A percentile compares a stretch with the other conserved stretches of the same genome.
Conservation (phyloP, 2,113 vertebrate genomes). For the Passer domesticus region DNA sequence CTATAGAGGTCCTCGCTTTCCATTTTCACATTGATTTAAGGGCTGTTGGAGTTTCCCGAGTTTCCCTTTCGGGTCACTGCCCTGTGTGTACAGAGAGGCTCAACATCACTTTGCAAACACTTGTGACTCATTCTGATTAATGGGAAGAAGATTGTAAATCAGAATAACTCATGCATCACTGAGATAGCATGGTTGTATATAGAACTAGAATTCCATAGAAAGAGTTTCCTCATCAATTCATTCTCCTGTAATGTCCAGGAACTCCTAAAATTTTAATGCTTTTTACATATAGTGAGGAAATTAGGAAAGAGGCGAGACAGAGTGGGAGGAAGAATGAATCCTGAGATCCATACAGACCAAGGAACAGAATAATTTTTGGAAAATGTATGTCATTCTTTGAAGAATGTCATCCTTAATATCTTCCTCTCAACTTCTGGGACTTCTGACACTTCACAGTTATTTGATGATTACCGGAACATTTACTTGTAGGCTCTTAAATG, state of each 20-base stretch:
- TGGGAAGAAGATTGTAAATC: not conserved
- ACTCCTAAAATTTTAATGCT: not conserved
- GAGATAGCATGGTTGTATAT: not conserved
- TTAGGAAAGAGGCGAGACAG: accelerated
- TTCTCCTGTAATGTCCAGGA: not conserved
- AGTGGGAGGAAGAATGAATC: not conserved
- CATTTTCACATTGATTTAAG: not conserved
- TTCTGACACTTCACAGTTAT: not conserved
- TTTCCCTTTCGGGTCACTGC: not conserved
- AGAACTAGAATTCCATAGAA: not conserved
- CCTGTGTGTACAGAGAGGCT: not conserved
- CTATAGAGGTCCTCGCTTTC: not conserved
- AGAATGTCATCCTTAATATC: not conserved
- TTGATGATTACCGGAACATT: not conserved
- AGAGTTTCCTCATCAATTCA: not conserved
- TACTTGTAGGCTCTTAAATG: not conserved
- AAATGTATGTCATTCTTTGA: not conserved
- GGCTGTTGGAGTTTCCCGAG: not conserved
- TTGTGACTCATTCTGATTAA: not conserved
- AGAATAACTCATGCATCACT: not conserved
- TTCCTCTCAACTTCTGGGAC: not conserved
- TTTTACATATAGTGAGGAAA: not conserved
- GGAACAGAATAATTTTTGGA: not conserved
- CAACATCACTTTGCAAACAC: not conserved
- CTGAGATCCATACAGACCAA: not conserved